Conservation (phyloP, 53 echinoderm and acorn worm species). For the Holothuria scabra region DNA sequence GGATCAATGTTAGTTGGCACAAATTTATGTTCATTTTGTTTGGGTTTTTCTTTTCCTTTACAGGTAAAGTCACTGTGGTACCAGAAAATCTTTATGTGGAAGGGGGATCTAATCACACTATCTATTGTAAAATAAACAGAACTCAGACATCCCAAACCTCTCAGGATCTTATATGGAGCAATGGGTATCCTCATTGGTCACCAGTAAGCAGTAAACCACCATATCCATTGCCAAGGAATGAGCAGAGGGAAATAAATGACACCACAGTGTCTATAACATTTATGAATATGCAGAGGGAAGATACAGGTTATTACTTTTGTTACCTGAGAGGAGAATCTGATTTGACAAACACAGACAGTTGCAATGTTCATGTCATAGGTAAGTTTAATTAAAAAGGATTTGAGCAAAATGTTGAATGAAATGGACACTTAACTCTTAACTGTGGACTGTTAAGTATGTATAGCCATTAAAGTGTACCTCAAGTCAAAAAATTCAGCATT, state of each 20-base stretch:
- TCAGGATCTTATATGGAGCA: not conserved
- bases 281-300: not conserved
- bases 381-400: not conserved
- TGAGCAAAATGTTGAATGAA: no score
- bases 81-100: not conserved
- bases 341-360: not conserved
- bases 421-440: no score
- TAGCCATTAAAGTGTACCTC: no score
- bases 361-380: conserved; percentile 27
- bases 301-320: conserved; percentile 22
- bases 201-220: no score
- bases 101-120: conserved; percentile 15
- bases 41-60: not conserved
- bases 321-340: not conserved
- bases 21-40: no score
- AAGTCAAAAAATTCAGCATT: no score
- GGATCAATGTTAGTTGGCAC: no score
- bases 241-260: not conserved
- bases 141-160: not conserved
- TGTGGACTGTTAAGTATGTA: no score
- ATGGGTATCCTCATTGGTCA: conserved; percentile 18
- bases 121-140: conserved; percentile 14
- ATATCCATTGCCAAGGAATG: not conserved
- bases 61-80: conserved; percentile 4
- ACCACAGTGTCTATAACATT: conserved; percentile 26